A percentile compares a stretch with the other conserved stretches of the same genome.
Conservation (phyloP, 2,797 vertebrate genomes). For the Serranus cabrilla region DNA sequence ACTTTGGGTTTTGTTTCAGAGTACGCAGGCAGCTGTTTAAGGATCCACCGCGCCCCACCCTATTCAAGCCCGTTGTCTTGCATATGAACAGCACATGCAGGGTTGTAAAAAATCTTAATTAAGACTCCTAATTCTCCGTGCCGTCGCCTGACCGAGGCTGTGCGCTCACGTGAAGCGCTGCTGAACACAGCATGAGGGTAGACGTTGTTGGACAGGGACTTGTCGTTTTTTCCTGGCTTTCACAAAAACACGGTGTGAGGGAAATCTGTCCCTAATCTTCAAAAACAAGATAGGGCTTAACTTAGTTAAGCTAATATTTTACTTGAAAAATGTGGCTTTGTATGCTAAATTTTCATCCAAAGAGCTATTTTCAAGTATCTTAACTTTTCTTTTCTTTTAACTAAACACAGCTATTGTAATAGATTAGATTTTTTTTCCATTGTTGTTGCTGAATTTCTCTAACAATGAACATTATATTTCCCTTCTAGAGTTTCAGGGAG, state of each 20-base stretch:
- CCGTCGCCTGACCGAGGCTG: conserved; percentile 79
- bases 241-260: conserved; percentile 3
- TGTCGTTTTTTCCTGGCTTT: conserved; percentile 34
- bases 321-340: not conserved
- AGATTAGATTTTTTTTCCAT: not conserved
- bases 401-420: not conserved
- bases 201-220: conserved; percentile 28
- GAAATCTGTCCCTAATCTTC: not conserved
- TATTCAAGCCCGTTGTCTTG: conserved; percentile 72
- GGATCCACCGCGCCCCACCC: conserved; percentile 61
- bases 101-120: conserved; percentile 85
- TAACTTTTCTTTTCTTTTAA: not conserved
- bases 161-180: conserved; percentile 82
- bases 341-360: not conserved
- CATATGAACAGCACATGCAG: conserved; percentile 80
- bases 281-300: conserved; percentile 20
- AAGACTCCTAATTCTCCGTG: conserved; percentile 85
- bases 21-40: conserved; percentile 77
- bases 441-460: conserved; percentile 5
- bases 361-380: not conserved
- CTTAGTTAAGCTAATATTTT: not conserved
- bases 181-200: conserved; percentile 55
- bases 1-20: conserved; percentile 70
- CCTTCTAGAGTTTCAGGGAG: not conserved
- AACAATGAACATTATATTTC: not conserved